These are phyloP conservation scores for Herpetotheres cachinnans DNA, from an alignment of 2,113 vertebrate genomes.

Conservation along the genomic window DNA sequence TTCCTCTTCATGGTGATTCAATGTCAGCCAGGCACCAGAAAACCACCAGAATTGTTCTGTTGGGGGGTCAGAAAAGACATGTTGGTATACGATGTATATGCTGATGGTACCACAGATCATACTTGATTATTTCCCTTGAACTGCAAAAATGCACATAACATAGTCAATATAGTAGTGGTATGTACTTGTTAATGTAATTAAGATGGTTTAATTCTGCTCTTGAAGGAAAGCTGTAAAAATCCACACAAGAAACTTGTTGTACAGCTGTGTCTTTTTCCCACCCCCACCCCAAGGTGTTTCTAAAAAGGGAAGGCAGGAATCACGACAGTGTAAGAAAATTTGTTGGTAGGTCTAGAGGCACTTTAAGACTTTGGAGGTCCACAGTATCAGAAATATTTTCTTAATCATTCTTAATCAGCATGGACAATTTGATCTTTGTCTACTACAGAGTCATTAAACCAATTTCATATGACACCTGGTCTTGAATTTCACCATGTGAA, in stretches of 20 bases:
- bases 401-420: neutral
- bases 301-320: neutral
- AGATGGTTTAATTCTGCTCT: neutral
- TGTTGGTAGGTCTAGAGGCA: neutral
- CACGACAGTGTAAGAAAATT: neutral
- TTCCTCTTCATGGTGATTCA: neutral
- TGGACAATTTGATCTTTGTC: neutral
- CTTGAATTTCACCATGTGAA: neutral
- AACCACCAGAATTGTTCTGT: neutral
- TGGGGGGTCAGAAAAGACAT: neutral
- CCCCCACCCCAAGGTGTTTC: rapidly evolving
- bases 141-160: neutral
- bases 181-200: neutral
- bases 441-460: neutral
- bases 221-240: neutral
- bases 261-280: neutral
- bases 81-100: too few relatives aligned
- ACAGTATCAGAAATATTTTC: neutral
- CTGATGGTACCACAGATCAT: neutral
- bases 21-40: neutral
- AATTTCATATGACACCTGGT: neutral
- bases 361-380: neutral
- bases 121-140: neutral
- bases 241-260: neutral
- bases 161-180: neutral